Base-by-base conservation (phyloP, 1,140 invertebrate genomes). In the Drosophila orena region DNA sequence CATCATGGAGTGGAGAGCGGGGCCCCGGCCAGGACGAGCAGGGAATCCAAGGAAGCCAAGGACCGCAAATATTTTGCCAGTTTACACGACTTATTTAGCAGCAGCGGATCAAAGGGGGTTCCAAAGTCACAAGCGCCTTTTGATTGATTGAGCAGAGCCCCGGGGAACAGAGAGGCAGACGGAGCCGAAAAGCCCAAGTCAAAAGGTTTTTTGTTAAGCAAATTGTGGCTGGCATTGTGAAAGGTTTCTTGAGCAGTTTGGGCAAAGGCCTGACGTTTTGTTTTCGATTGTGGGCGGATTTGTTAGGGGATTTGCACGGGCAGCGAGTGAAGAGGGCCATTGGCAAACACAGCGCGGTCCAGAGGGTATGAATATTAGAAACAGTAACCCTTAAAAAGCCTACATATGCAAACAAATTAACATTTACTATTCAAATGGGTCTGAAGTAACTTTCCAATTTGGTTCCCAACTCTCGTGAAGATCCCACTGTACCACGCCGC, bases 121-220 rank as follows among this genome's bases (percentile, higher is more conserved):
- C 61, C 38, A 50, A 81, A 77, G 76, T 60, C 61, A 80, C 81
- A 80, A 85, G 83, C 61, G 58, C 58, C 66, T 53, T 88, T 88
- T 88, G 83, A 88, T 88, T 88, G 83, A 88, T 88, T 88, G 84
- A 88, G 66, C 62, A 46, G 46, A 58, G 46, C 59, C 59, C 55
- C 42, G 34, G 42, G 53, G 72, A 74, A 22, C 20, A 14, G 27
- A 40, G 6, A 24, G 22, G 17, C 40, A 8, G 40, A 40, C 34
- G 24, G 35, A 4, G 40, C 20, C 56, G 12, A 46, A 69, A 56
- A 35, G 65, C 34, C 52, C 43, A 76, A 89, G 79, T 89, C 84
- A 89, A 89, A 89, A 89, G 84, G 79, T 77, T 89, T 89, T 88
- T 89, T 84, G 84, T 89, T 84, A 89, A 89, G 57, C 84, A 89